Evolutionary conservation across 1,140 invertebrate species (phyloP).

Genomic region (Zaprionus ghesquierei): DNA sequence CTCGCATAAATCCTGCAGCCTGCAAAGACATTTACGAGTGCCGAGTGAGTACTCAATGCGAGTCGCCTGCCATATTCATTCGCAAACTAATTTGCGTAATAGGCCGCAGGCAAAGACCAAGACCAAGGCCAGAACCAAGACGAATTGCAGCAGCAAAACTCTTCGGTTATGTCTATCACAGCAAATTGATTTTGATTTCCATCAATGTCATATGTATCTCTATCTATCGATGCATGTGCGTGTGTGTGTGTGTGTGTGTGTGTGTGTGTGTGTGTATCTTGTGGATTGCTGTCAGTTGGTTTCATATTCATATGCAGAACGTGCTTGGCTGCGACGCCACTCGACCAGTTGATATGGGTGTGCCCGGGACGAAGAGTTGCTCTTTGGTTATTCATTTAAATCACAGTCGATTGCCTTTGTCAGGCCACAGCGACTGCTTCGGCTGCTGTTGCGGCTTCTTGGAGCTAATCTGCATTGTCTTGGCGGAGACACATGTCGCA

Average conservation of each 20-base stretch:
- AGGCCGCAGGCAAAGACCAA: conserved; percentile 48
- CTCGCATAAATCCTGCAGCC: conserved; percentile 40
- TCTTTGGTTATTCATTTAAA: conserved; percentile 62
- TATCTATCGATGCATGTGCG: background rate
- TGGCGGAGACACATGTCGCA: conserved; percentile 47
- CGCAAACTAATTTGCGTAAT: conserved; percentile 63
- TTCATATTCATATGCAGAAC: conserved; percentile 53
- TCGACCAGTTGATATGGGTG: conserved; percentile 56
- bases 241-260: background rate
- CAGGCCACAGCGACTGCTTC: no score
- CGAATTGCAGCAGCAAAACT: conserved; percentile 22
- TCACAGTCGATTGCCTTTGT: conserved; percentile 56
- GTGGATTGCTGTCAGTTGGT: background rate
- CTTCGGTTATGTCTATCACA: conserved; percentile 39
- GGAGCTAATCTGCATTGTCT: conserved; percentile 69
- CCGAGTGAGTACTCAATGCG: background rate
- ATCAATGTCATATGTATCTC: conserved; percentile 26
- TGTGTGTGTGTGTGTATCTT: background rate
- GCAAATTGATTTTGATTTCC: conserved; percentile 54
- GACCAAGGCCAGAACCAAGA: background rate
- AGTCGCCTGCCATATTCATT: conserved; percentile 7
- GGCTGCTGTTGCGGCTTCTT: background rate
- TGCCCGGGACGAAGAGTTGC: background rate
- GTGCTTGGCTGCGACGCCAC: conserved; percentile 20
- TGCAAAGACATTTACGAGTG: conserved; percentile 45